Percentiles rank a stretch among this genome's conserved stretches.
These are phyloP conservation scores for Apamea monoglypha DNA, from an alignment of 2,888 invertebrate species.

Conservation along the genomic window DNA sequence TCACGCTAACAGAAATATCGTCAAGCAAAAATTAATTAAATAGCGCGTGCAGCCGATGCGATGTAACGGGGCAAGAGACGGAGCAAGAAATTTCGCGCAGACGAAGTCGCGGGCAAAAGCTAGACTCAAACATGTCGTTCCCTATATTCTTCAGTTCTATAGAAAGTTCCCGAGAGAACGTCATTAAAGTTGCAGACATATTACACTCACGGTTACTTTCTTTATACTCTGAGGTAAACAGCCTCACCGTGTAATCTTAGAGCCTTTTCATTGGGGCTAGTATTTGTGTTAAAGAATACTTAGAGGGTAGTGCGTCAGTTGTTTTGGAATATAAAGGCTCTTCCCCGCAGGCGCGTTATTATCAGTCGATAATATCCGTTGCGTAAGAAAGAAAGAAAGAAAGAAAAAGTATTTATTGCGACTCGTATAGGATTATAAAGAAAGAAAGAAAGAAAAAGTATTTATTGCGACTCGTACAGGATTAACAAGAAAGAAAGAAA, in stretches of 20 bases:
- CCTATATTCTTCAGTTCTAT: background rate
- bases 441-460: too few species aligned
- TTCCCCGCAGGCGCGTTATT: too few species aligned
- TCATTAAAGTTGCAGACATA: slow-evolving; percentile 39
- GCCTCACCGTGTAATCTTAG: slow-evolving; percentile 31
- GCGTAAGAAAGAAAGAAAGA: too few species aligned
- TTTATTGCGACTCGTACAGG: too few species aligned
- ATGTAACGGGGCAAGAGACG: background rate
- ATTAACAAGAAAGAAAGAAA: too few species aligned
- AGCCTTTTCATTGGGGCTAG: slow-evolving; percentile 21
- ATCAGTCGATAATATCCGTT: too few species aligned
- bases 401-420: too few species aligned
- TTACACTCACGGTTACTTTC: slow-evolving; percentile 27
- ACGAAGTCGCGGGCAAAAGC: background rate
- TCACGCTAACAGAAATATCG: background rate
- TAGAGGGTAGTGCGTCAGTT: background rate
- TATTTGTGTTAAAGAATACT: slow-evolving; percentile 6
- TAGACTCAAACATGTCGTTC: background rate
- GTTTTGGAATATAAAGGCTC: background rate
- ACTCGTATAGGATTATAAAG: too few species aligned
- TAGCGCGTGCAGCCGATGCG: background rate
- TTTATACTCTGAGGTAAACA: slow-evolving; percentile 23
- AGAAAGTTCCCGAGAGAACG: slow-evolving; percentile 28
- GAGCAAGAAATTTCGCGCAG: background rate
- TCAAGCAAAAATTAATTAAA: too few species aligned